A percentile compares a stretch with the other conserved stretches of the same genome.
Conservation (phyloP, 2,888 invertebrate species). For the Drosophila falleni region DNA sequence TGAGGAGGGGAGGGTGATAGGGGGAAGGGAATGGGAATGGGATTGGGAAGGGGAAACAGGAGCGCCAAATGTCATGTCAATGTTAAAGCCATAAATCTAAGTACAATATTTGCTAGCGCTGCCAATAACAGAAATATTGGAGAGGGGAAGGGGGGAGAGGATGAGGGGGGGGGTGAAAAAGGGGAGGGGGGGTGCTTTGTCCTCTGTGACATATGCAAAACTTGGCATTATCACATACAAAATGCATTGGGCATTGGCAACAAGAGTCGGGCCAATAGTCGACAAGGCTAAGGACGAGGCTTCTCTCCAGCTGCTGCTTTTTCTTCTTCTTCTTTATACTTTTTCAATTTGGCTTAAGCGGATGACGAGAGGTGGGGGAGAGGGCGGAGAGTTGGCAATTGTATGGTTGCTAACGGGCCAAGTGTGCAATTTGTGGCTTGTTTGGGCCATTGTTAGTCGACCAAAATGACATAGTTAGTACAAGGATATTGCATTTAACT, state of each 20-base stretch:
- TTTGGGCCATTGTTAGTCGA: slow-evolving; percentile 43
- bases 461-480: slow-evolving; percentile 48
- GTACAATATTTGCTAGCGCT: slow-evolving; percentile 58
- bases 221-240: slow-evolving; percentile 58
- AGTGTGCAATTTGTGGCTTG: slow-evolving; percentile 55
- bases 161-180: too few species aligned
- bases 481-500: slow-evolving; percentile 41
- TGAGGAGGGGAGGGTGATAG: neutral
- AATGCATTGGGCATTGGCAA: slow-evolving; percentile 31
- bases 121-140: slow-evolving; percentile 45
- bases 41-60: neutral
- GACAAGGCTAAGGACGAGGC: slow-evolving; percentile 17
- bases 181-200: neutral
- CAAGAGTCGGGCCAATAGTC: slow-evolving; percentile 34
- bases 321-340: slow-evolving; percentile 10
- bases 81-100: slow-evolving; percentile 70
- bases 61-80: slow-evolving; percentile 68
- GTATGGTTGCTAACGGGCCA: slow-evolving; percentile 36
- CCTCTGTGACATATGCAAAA: slow-evolving; percentile 51
- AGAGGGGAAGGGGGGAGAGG: neutral
- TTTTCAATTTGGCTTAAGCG: slow-evolving; percentile 37
- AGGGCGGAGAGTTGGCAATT: neutral
- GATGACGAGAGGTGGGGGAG: neutral
- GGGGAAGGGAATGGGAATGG: too few species aligned
- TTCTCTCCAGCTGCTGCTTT: neutral